Evolutionary conservation across 2,113 vertebrate species (phyloP), one percentile per base, ranked within the genome.

Genomic region (Marmota monax): DNA sequence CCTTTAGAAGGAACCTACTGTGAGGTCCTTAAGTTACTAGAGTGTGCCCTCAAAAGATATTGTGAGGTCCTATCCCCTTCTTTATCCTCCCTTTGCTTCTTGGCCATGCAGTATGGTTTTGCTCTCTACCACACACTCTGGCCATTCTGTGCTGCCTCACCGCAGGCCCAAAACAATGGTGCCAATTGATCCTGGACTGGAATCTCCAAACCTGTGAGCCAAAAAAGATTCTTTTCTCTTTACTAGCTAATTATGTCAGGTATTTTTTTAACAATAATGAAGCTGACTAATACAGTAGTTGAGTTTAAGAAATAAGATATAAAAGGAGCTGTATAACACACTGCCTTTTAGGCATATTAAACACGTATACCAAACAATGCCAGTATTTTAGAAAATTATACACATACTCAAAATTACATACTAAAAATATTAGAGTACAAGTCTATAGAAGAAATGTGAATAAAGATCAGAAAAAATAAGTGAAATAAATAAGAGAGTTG

Each of bases 241-340:
- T 61, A 61, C 22, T 9, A 58, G 12, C 37, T 27, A 80, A 80
- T 80, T 51, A 39, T 58, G 5, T 37, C 23, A 82, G 79, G 22
- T 61, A 42, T 42, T 83, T 63, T 53, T 39, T 39, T 63, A 42
- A 14, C 61, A 27, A 39, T 83, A 39, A 63, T 42, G n/a, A 83
- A 39, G 22, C 56, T 82, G n/a, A 65, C 27, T 34, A 32, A 78
- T 18, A 23, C 17, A 65, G 37, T 39, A 3, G 2, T 92, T 90
- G 17, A 90, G 45, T 90, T 97, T 32, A 61, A 78, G 78, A 65
- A 72, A 4, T 14, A 45, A 73, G 69, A 94, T n/a, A 25, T 86
- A 87, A 92, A 85, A 51, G 86, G 37, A 87, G 27, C 4, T 72
- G 11, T 90, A 32, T 86, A 45, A 86, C 25, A 69, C 2, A 69